These are phyloP conservation scores for Pseudopipra pipra DNA, from an alignment of 2,113 vertebrate species.

Conservation along the genomic window DNA sequence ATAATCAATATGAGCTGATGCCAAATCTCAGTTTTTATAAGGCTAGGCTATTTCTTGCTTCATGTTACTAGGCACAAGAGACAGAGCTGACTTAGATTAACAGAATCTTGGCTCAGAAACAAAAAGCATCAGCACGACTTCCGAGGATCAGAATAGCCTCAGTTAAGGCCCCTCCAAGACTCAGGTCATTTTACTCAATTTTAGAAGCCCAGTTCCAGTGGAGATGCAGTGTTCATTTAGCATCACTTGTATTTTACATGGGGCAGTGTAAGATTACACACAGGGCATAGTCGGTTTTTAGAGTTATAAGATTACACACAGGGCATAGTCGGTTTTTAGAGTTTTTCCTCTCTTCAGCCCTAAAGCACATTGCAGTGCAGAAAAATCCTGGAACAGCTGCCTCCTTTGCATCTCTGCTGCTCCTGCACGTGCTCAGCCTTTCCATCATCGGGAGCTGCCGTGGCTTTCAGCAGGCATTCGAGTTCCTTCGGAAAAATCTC, in stretches of 20 bases:
- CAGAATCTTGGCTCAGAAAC: not conserved
- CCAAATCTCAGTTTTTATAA: slow-evolving; percentile 38
- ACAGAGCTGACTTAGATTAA: slow-evolving; percentile 24
- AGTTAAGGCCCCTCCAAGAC: not conserved
- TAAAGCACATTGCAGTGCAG: not conserved
- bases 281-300: not conserved
- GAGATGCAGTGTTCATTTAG: not conserved
- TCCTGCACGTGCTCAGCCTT: not conserved
- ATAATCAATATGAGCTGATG: slow-evolving; percentile 1
- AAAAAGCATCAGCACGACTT: not conserved
- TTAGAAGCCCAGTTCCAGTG: not conserved
- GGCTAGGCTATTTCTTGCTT: slow-evolving; percentile 39
- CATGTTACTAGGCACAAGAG: slow-evolving; percentile 39
- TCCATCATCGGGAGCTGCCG: fast-evolving
- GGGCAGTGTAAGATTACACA: not conserved
- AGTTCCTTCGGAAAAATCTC: not conserved
- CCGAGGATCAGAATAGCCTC: not conserved
- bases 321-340: not conserved
- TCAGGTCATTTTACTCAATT: fast-evolving
- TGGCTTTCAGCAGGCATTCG: fast-evolving
- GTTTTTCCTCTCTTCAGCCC: not conserved
- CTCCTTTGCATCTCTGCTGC: not conserved
- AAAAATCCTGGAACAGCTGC: not conserved
- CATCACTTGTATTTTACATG: fast-evolving
- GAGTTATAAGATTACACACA: not conserved